Evolutionary conservation across 2,888 invertebrate species (phyloP).

Genomic region (Macrophya alboannulata): DNA sequence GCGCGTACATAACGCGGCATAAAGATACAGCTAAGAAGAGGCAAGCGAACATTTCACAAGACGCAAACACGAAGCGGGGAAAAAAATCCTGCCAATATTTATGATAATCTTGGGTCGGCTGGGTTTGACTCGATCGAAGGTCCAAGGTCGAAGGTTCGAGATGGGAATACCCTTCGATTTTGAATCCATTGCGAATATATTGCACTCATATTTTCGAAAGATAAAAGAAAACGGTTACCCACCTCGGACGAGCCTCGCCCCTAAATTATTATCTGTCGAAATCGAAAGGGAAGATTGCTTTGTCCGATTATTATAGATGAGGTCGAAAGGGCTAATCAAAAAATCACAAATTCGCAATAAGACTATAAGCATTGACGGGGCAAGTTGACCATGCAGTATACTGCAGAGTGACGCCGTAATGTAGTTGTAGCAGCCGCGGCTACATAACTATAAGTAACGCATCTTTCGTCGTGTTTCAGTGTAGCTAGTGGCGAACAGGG

Average conservation of each 20-base stretch:
- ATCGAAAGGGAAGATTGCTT: conserved; percentile 36
- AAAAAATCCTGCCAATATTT: conserved; percentile 50
- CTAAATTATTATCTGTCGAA: conserved; percentile 28
- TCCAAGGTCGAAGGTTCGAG: conserved; percentile 40
- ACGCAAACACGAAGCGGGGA: conserved; percentile 50
- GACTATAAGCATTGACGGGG: conserved; percentile 31
- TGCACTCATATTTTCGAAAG: conserved; percentile 26
- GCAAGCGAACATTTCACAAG: conserved; percentile 52
- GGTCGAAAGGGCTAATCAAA: neutral
- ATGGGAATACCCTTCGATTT: conserved; percentile 24
- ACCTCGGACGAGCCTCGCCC: neutral
- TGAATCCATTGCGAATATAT: conserved; percentile 27
- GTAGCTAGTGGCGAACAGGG: conserved; percentile 56
- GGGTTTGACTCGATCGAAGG: conserved; percentile 42
- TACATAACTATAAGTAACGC: conserved; percentile 55
- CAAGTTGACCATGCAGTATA: conserved; percentile 40
- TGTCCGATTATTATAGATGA: neutral
- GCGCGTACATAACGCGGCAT: conserved; percentile 38
- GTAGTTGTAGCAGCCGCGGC: conserved; percentile 52
- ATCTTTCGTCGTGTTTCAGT: conserved; percentile 55
- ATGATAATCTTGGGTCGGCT: conserved; percentile 48
- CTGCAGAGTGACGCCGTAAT: conserved; percentile 49
- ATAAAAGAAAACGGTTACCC: neutral
- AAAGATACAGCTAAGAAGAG: conserved; percentile 28
- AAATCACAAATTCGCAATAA: conserved; percentile 17